Evolutionary conservation across 2,113 vertebrate genomes (phyloP), one percentile per base, ranked within the genome.

Genomic region (Microcebus griseorufus): DNA sequence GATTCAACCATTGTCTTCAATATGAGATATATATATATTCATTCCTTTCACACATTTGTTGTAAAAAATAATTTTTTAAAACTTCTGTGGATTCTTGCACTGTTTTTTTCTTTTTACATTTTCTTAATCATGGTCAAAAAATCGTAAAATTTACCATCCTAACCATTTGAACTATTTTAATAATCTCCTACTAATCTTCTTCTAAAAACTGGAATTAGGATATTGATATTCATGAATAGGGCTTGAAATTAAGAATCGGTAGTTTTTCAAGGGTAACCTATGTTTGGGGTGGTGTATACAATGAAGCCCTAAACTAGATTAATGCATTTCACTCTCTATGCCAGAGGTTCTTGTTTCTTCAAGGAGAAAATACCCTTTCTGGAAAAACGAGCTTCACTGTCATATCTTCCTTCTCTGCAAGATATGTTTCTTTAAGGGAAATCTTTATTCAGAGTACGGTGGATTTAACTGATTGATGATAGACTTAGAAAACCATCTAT

Each of bases 321-420:
- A 25, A 76, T 87, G 34, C 3, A 53, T 11, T 93, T 90, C 22
- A 69, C 0, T 11, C 3, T 76, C 45, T 11, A 84, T 1, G 6
- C 23, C 11, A 70, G 20, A 87, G 45, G 39, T 53, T 95, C 88
- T 84, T 92, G 37, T 72, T 95, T 95, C 58, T 92, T 97, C 29
- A 89, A 76, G 58, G 62, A 83, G 27, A 95, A 94, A 83, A 80
- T 85, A 79, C 7, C 8, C 12, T 73, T 96, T 92, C 18, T 82
- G 53, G 39, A 25, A 67, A 58, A 53, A 90, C 22, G 29, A 78
- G 34, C n/a, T 96, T 97, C 48, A 58, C 58, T 95, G 92, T 83
- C n/a, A 2, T 82, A 65, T 94, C 79, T 95, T 92, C 6, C 60
- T 96, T 95, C 51, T 93, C 75, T 93, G 34, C 84, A 93, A 86